Evolutionary conservation across 2,113 vertebrate species (phyloP).

Genomic region (Greenwoodochromis staneri): DNA sequence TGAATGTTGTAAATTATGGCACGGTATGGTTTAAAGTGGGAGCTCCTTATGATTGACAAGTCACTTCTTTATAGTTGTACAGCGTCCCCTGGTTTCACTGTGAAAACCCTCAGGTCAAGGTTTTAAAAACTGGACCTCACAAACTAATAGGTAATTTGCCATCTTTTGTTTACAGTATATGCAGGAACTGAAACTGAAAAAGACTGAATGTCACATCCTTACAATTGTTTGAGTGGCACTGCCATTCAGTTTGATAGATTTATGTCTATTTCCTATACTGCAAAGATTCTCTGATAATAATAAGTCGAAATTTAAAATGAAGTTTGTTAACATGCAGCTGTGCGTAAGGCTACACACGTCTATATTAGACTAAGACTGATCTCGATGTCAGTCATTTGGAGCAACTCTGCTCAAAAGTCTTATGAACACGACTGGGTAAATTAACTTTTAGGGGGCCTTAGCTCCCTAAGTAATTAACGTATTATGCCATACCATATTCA

Average conservation of each 20-base stretch:
- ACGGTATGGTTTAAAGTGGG: not conserved
- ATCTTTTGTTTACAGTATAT: not conserved
- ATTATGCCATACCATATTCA: not conserved
- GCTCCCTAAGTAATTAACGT: not conserved
- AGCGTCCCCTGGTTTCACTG: not conserved
- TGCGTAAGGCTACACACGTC: not conserved
- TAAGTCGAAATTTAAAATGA: not conserved
- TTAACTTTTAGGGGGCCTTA: not conserved
- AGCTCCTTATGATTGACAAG: not conserved
- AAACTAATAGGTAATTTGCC: not conserved
- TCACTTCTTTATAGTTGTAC: not conserved
- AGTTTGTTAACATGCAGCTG: not conserved
- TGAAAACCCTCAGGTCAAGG: not conserved
- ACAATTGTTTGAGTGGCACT: not conserved
- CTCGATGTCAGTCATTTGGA: not conserved
- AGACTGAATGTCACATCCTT: rapidly evolving
- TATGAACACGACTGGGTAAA: not conserved
- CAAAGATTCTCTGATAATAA: not conserved
- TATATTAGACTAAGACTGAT: not conserved
- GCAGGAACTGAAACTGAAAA: not conserved
- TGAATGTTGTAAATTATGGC: not conserved
- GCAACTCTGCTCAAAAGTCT: not conserved
- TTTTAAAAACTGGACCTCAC: not conserved
- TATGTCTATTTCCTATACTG: not conserved
- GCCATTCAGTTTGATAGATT: not conserved